These are phyloP conservation scores for Pachymerium ferrugineum DNA, from an alignment of 2,888 invertebrate species.

Conservation along the genomic window DNA sequence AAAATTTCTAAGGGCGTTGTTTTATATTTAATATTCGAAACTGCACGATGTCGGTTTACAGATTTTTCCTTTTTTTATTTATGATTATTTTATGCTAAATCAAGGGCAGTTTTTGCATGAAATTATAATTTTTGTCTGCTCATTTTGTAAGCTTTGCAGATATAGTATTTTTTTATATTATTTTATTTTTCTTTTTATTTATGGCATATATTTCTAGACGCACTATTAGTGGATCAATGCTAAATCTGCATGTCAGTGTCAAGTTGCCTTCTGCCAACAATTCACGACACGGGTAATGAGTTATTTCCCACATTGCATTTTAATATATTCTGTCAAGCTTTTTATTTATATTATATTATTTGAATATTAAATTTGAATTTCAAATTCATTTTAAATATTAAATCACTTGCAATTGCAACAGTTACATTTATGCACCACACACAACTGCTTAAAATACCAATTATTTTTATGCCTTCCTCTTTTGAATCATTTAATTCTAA, in stretches of 20 bases:
- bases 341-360: not conserved
- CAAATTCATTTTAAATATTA: not conserved
- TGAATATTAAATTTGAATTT: slow-evolving; percentile 3
- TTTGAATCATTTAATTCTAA: not conserved
- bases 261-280: slow-evolving; percentile 42
- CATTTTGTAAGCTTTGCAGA: not conserved
- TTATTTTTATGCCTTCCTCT: too few relatives aligned
- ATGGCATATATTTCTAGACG: slow-evolving; percentile 36
- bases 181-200: not conserved
- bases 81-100: not conserved
- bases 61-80: not conserved
- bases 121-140: not conserved
- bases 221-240: slow-evolving; percentile 43
- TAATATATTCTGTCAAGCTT: too few relatives aligned
- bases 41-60: not conserved
- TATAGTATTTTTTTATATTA: not conserved
- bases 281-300: slow-evolving; percentile 42
- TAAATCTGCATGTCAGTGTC: slow-evolving; percentile 45
- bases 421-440: too few relatives aligned
- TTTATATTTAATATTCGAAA: not conserved
- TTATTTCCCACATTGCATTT: too few relatives aligned
- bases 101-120: not conserved
- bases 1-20: not conserved
- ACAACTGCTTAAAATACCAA: too few relatives aligned
- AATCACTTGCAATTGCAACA: not conserved